These are phyloP conservation scores for Leptopilina boulardi DNA, from an alignment of 1,140 invertebrate species.

Conservation along the genomic window DNA sequence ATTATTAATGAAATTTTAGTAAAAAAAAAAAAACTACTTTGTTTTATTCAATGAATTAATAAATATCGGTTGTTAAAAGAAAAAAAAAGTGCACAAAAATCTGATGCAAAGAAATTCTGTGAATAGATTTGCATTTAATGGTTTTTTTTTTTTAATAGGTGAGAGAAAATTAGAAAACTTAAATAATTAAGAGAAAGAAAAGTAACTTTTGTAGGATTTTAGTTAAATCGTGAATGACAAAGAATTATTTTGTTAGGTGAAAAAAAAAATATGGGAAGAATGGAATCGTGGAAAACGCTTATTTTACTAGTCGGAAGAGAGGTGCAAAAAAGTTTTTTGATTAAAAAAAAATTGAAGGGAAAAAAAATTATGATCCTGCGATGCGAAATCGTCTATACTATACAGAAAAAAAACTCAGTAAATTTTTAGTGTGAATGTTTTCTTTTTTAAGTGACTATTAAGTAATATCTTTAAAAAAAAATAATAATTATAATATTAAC, in stretches of 20 bases:
- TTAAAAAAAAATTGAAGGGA: background rate
- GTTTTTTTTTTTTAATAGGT: background rate
- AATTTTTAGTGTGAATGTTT: slow-evolving; percentile 66
- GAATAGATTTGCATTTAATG: slow-evolving; percentile 6
- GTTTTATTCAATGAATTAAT: slow-evolving; percentile 13
- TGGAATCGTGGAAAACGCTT: background rate
- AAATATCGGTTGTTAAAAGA: background rate
- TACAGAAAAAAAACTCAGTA: slow-evolving; percentile 53
- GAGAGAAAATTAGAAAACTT: background rate
- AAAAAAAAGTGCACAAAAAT: slow-evolving; percentile 10
- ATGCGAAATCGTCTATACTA: slow-evolving; percentile 15
- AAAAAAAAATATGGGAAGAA: background rate
- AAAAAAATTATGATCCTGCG: background rate
- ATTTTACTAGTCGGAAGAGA: slow-evolving; percentile 20
- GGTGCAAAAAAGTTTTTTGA: background rate
- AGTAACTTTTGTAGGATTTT: background rate
- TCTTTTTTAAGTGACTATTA: slow-evolving; percentile 60
- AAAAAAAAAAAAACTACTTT: slow-evolving; percentile 10
- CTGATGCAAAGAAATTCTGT: background rate
- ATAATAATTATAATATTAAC: slow-evolving; percentile 49
- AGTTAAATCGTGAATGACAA: background rate
- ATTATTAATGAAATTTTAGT: slow-evolving; percentile 9
- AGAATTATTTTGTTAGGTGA: background rate
- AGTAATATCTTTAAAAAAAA: slow-evolving; percentile 41
- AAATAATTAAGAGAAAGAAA: background rate